These are phyloP conservation scores for Pelusios castaneus DNA, from an alignment of 2,113 vertebrate species.

Conservation along the genomic window DNA sequence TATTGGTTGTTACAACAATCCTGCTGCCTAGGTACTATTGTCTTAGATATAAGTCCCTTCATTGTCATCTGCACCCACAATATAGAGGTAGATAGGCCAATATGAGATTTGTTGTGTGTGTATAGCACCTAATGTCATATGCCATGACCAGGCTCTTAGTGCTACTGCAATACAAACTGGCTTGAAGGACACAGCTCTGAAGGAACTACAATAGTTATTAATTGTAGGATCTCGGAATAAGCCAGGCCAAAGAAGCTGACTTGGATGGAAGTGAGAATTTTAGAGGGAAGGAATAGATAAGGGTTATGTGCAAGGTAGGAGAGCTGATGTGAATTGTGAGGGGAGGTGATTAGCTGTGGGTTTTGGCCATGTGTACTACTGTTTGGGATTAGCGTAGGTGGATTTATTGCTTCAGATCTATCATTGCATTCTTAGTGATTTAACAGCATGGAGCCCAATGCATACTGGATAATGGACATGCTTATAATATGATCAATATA, in stretches of 20 bases:
- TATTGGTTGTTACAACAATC: neutral
- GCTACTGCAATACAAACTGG: neutral
- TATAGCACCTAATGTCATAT: neutral
- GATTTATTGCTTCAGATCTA: slow-evolving; percentile 53
- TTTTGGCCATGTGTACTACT: slow-evolving; percentile 13
- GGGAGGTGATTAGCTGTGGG: neutral
- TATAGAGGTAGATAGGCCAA: neutral
- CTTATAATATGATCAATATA: slow-evolving; percentile 66
- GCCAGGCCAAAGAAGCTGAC: neutral
- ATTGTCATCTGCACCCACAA: neutral
- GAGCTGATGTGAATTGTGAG: neutral
- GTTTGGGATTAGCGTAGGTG: neutral
- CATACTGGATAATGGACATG: slow-evolving; percentile 59
- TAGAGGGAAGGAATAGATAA: neutral
- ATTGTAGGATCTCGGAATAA: neutral
- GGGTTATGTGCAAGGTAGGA: neutral
- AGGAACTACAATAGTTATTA: rapidly evolving
- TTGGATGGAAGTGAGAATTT: neutral
- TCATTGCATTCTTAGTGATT: slow-evolving; percentile 41
- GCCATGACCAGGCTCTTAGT: neutral
- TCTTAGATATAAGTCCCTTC: neutral
- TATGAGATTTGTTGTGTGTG: neutral
- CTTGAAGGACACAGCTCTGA: neutral
- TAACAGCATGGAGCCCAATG: slow-evolving; percentile 62
- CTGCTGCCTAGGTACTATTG: neutral